Conservation (phyloP, 2,888 invertebrate species). For the Coelinius sp. region DNA sequence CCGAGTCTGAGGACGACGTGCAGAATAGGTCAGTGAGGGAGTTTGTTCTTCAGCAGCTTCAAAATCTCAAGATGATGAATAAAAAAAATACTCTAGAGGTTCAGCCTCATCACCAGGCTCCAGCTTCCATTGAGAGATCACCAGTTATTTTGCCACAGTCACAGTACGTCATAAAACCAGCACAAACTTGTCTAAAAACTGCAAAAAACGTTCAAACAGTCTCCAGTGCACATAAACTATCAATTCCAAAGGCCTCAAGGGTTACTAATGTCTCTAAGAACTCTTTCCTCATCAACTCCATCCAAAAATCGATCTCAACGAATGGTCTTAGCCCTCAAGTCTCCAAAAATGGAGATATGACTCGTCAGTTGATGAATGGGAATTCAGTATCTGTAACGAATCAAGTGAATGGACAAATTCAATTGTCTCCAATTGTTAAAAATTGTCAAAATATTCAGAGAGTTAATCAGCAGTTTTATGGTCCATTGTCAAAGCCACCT, state of each 20-base stretch:
- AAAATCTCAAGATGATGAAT: not conserved
- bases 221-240: slow-evolving; percentile 53
- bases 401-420: slow-evolving; percentile 48
- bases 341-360: slow-evolving; percentile 59
- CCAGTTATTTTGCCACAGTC: slow-evolving; percentile 60
- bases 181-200: slow-evolving; percentile 58
- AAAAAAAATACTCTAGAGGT: not conserved
- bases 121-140: slow-evolving; percentile 30
- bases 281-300: not conserved
- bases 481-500: slow-evolving; percentile 55
- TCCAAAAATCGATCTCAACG: slow-evolving; percentile 55
- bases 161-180: slow-evolving; percentile 62
- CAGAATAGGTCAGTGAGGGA: not conserved
- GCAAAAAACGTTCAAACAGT: slow-evolving; percentile 59
- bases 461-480: slow-evolving; percentile 57
- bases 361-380: slow-evolving; percentile 55
- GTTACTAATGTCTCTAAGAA: slow-evolving; percentile 17
- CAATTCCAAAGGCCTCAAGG: slow-evolving; percentile 37
- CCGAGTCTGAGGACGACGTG: not conserved
- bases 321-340: slow-evolving; percentile 59
- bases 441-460: slow-evolving; percentile 48
- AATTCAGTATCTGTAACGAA: slow-evolving; percentile 47
- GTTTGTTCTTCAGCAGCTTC: not conserved
- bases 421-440: slow-evolving; percentile 46
- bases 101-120: not conserved